phyloP scores from a whole-genome alignment of 2,113 vertebrate genomes.

The Ctenodactylus gundi region DNA sequence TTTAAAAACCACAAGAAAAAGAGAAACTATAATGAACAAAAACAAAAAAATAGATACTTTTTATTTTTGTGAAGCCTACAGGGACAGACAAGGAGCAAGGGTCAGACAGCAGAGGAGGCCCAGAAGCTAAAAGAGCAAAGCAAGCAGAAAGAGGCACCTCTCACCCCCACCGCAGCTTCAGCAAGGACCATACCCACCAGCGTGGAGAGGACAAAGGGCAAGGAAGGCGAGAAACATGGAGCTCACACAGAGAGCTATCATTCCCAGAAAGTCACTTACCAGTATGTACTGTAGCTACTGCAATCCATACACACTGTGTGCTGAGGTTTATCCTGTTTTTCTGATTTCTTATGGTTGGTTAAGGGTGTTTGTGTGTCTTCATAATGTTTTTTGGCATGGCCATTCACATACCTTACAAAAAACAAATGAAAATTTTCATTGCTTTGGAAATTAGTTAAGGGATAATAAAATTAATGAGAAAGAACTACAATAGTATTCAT shows the following conservation, averaged over 20 bases:
- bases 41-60: background rate
- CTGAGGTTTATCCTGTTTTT: constrained; percentile 91
- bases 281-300: constrained; percentile 97
- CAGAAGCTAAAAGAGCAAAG: background rate
- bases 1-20: constrained; percentile 32
- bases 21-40: background rate
- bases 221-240: background rate
- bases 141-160: background rate
- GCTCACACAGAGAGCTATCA: background rate
- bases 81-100: background rate
- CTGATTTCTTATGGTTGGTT: constrained; percentile 89
- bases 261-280: constrained; percentile 86
- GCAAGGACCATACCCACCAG: too few relatives aligned
- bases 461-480: constrained; percentile 50
- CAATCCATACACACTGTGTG: constrained; percentile 99
- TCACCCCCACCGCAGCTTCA: too few relatives aligned
- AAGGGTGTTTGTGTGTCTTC: constrained; percentile 91
- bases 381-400: constrained; percentile 98
- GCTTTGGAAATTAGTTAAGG: constrained; percentile 35
- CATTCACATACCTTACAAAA: constrained; percentile 94
- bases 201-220: background rate
- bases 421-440: constrained; percentile 52
- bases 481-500: constrained; percentile 33
- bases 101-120: background rate
- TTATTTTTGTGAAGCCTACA: background rate